phyloP scores from a whole-genome alignment of 2,797 vertebrate species.

The Enteromius radiatus region DNA sequence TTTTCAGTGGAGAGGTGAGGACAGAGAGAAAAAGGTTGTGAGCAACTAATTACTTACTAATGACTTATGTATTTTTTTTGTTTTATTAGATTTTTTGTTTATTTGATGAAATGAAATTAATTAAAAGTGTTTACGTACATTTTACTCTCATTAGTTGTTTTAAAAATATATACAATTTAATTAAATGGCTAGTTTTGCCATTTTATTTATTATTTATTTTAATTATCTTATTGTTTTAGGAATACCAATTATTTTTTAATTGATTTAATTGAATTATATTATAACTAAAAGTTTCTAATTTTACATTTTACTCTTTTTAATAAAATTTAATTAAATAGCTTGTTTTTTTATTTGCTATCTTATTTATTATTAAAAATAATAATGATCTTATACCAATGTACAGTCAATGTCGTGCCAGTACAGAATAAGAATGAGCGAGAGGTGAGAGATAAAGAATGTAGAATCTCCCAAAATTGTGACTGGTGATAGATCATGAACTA shows the following conservation, averaged over 20 bases:
- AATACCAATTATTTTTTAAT: background rate
- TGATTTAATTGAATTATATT: background rate
- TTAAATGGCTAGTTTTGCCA: background rate
- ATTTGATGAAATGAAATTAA: background rate
- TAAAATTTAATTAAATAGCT: background rate
- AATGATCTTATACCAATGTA: background rate
- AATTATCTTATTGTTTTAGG: background rate
- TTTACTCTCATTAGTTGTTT: background rate
- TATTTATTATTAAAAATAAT: background rate
- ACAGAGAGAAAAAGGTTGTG: constrained; percentile 26
- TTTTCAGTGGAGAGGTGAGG: constrained; percentile 54
- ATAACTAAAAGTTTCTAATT: background rate
- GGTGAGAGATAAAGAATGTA: background rate
- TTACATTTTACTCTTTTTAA: background rate
- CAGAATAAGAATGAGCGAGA: background rate
- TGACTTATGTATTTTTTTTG: background rate
- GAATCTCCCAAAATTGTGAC: background rate
- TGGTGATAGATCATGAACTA: background rate
- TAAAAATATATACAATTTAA: background rate
- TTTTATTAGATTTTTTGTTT: background rate
- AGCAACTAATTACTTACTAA: background rate
- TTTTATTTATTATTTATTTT: background rate
- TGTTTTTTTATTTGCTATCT: background rate
- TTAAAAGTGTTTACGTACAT: background rate
- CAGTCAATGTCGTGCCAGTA: background rate